Percentiles rank a stretch among this genome's conserved stretches.
Conservation (phyloP, 2,113 vertebrate species). For the Lasiurus cinereus region DNA sequence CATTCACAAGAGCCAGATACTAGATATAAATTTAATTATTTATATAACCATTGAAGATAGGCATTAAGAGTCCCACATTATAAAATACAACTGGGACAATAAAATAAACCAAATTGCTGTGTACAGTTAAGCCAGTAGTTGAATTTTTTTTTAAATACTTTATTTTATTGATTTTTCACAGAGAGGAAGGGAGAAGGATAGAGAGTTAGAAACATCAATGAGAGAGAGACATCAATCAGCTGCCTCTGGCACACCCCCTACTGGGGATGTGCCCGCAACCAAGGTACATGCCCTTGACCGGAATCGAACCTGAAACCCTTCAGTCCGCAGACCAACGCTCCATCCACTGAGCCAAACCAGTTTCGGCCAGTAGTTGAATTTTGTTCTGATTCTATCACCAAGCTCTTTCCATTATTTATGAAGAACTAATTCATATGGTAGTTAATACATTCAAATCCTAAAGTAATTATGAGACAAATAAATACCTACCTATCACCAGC, state of each 20-base stretch:
- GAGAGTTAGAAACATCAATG: too few relatives aligned
- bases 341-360: too few relatives aligned
- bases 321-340: too few relatives aligned
- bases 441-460: not conserved
- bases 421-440: slow-evolving; percentile 14
- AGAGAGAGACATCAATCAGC: too few relatives aligned
- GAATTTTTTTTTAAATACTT: not conserved
- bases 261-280: too few relatives aligned
- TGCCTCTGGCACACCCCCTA: too few relatives aligned
- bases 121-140: not conserved
- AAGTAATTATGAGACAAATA: not conserved
- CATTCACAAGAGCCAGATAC: not conserved
- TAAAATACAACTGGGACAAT: not conserved
- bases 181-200: too few relatives aligned
- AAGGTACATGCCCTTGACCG: too few relatives aligned
- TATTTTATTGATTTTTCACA: too few relatives aligned
- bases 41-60: not conserved
- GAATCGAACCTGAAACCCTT: too few relatives aligned
- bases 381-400: not conserved
- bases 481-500: not conserved
- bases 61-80: not conserved
- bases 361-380: not conserved
- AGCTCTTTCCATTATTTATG: not conserved
- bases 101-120: too few relatives aligned
- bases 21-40: not conserved